A percentile compares a stretch with the other conserved stretches of the same genome.
Evolutionary conservation across 2,797 vertebrate species (phyloP).

Genomic region (Parotocinclus haroldoi): DNA sequence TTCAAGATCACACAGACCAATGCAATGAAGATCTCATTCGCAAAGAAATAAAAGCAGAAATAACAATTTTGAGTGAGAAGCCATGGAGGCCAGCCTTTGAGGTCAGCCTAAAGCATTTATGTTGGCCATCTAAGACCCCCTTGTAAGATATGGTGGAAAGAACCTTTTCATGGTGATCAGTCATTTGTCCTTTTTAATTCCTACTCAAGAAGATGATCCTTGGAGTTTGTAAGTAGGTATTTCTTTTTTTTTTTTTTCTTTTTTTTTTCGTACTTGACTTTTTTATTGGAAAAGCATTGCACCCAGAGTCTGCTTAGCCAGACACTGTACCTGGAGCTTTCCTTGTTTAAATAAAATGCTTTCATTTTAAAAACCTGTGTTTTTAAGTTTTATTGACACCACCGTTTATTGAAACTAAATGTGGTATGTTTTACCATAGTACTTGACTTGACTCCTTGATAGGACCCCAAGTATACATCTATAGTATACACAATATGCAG

Average conservation of each 20-base stretch:
- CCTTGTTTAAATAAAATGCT: slow-evolving; percentile 61
- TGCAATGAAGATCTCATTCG: slow-evolving; percentile 95
- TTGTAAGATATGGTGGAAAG: neutral
- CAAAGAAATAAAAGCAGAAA: slow-evolving; percentile 81
- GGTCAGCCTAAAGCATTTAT: too few relatives aligned
- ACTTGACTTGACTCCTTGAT: too few relatives aligned
- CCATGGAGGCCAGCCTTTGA: too few relatives aligned
- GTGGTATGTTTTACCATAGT: too few relatives aligned
- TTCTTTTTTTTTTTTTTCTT: slow-evolving; percentile 5
- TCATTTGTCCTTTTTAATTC: neutral
- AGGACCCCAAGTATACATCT: too few relatives aligned
- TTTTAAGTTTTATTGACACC: neutral
- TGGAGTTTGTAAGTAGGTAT: slow-evolving; percentile 49
- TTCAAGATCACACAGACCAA: slow-evolving; percentile 95
- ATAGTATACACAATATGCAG: too few relatives aligned
- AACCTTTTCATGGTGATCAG: too few relatives aligned
- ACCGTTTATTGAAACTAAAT: neutral
- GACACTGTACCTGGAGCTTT: slow-evolving; percentile 93
- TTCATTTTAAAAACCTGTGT: slow-evolving; percentile 7
- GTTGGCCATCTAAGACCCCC: neutral
- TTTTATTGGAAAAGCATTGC: slow-evolving; percentile 82
- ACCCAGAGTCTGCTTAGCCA: slow-evolving; percentile 87
- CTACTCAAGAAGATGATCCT: slow-evolving; percentile 26
- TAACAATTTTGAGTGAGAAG: too few relatives aligned
- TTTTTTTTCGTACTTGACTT: slow-evolving; percentile 2